Conservation (phyloP, 2,113 vertebrate genomes). For the Paralichthys olivaceus region DNA sequence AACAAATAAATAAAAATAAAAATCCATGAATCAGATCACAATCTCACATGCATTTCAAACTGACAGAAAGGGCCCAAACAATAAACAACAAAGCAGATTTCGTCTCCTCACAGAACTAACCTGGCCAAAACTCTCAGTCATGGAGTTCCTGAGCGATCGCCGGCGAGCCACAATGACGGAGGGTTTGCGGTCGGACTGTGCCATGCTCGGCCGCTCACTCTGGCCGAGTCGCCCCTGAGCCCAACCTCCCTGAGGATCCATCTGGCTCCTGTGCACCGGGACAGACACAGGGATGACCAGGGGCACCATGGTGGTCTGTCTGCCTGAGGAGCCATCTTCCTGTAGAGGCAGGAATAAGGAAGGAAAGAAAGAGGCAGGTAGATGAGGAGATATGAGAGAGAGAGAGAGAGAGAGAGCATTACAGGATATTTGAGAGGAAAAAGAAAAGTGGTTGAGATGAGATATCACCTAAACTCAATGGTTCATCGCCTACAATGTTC, state of each 20-base stretch:
- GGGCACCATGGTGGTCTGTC: slow-evolving; percentile 86
- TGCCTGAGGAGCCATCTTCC: slow-evolving; percentile 69
- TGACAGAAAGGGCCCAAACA: background rate
- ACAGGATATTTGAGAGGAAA: background rate
- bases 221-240: slow-evolving; percentile 62
- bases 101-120: slow-evolving; percentile 70
- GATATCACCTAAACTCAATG: no score
- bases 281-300: slow-evolving; percentile 98
- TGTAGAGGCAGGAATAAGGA: slow-evolving; percentile 11
- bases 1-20: no score
- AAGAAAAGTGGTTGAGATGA: slow-evolving; percentile 8
- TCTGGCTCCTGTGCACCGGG: slow-evolving; percentile 86
- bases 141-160: slow-evolving; percentile 86
- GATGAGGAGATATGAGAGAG: slow-evolving; percentile 7
- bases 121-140: slow-evolving; percentile 84
- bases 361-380: background rate
- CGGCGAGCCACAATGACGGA: slow-evolving; percentile 94
- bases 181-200: slow-evolving; percentile 84
- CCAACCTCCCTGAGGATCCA: slow-evolving; percentile 77
- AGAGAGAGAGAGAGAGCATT: slow-evolving; percentile 2
- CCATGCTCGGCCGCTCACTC: slow-evolving; percentile 64
- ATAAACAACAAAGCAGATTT: background rate
- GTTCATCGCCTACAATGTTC: background rate
- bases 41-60: background rate
- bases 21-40: no score